Conservation (phyloP, 2,113 vertebrate species). For the Anser brachyrhynchus region DNA sequence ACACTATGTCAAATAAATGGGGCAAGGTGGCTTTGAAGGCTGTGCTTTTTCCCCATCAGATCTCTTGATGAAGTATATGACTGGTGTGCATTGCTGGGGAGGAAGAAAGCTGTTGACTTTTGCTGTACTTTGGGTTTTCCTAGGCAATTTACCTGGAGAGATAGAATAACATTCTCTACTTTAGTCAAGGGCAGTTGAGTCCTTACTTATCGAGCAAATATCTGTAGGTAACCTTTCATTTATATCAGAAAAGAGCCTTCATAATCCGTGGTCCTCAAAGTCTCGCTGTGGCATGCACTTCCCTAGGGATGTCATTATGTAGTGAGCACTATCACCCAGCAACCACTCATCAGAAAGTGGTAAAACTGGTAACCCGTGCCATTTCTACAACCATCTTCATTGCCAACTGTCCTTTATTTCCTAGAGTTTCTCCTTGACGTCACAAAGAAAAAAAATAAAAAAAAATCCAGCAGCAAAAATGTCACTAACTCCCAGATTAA, state of each 20-base stretch:
- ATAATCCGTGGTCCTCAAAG: not conserved
- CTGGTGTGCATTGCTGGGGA: not conserved
- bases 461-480: not conserved
- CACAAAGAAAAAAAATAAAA: not conserved
- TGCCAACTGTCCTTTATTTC: not conserved
- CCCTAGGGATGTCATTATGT: not conserved
- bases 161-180: not conserved
- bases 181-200: not conserved
- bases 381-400: not conserved
- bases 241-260: not conserved
- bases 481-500: not conserved
- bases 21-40: not conserved
- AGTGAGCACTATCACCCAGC: not conserved
- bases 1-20: accelerated
- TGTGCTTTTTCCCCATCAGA: not conserved
- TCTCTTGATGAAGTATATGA: not conserved
- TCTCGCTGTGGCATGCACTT: not conserved
- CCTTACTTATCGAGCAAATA: not conserved
- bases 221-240: not conserved
- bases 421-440: not conserved
- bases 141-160: not conserved
- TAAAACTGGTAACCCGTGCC: not conserved
- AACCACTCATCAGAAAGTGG: not conserved
- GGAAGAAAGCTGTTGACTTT: not conserved
- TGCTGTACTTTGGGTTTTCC: not conserved